phyloP scores from a whole-genome alignment of 2,113 vertebrate species.

The Mesitornis unicolor region DNA sequence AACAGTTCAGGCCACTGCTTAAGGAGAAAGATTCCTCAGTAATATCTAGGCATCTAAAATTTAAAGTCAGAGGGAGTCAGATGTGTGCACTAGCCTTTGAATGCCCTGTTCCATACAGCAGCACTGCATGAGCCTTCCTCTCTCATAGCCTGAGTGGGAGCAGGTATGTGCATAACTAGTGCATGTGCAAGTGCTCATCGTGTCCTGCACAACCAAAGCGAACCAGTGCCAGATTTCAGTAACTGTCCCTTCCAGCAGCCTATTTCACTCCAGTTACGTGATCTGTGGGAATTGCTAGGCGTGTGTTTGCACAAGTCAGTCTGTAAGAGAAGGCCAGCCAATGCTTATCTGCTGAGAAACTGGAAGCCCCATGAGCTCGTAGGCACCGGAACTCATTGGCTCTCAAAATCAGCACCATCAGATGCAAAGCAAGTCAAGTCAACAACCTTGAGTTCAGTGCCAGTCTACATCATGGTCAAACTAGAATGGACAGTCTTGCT shows the following conservation, averaged over 20 bases:
- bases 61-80: neutral
- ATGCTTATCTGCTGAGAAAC: constrained; percentile 21
- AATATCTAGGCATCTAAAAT: neutral
- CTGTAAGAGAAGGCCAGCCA: neutral
- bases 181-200: neutral
- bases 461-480: neutral
- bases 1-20: neutral
- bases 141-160: neutral
- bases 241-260: neutral
- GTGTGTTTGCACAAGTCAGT: neutral
- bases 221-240: neutral
- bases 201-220: neutral
- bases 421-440: neutral
- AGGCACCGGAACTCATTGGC: neutral
- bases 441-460: constrained; percentile 18
- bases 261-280: neutral
- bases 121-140: neutral
- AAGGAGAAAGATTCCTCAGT: neutral
- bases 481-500: neutral
- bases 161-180: neutral
- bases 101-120: accelerated
- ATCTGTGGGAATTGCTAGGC: neutral
- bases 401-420: neutral
- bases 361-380: neutral
- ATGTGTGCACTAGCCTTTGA: neutral